Evolutionary conservation across 2,797 vertebrate species (phyloP), one percentile per base, ranked within the genome.

Genomic region (Heterohyrax brucei): DNA sequence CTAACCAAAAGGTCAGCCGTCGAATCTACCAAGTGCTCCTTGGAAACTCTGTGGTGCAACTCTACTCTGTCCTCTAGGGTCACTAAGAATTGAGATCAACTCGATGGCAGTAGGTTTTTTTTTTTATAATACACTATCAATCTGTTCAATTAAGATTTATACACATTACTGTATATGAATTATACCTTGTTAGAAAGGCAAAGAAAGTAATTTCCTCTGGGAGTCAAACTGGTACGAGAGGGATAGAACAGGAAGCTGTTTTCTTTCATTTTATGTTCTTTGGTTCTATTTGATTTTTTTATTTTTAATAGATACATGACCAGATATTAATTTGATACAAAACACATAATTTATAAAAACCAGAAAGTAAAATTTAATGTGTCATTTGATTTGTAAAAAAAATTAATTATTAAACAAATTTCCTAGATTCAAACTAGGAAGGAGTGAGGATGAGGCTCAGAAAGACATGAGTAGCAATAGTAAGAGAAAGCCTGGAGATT

Each of bases 331-430:
- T 68, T 84, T 93, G n/a, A 44, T 44, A 85, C 22, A 93, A 94
- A 80, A 90, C 30, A 91, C 84, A 88, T 81, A 88, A 59, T 76
- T 92, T 84, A 5, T 64, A 72, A 86, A 89, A 95, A 87, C 64
- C 4, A 61, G 30, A 83, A 95, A 68, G 12, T 44, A 84, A 84
- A 50, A 80, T 18, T 1, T 72, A 87, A 84, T 84, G 66, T 44
- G 44, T 66, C 88, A 83, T 83, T 85, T 87, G 39, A 16, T 75
- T 48, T 70, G 9, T 76, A 26, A 28, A 84, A 44, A 92, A 82
- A 66, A 44, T 16, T 79, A 61, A 80, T 39, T 64, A 22, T 33
- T 83, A 87, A 87, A 68, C 66, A 82, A 80, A 62, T 87, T 87
- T 53, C 48, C n/a, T 83, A 90, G 33, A 87, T 73, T 87, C 84